phyloP scores from a whole-genome alignment of 1,140 invertebrate genomes.

The Papilio machaon region DNA sequence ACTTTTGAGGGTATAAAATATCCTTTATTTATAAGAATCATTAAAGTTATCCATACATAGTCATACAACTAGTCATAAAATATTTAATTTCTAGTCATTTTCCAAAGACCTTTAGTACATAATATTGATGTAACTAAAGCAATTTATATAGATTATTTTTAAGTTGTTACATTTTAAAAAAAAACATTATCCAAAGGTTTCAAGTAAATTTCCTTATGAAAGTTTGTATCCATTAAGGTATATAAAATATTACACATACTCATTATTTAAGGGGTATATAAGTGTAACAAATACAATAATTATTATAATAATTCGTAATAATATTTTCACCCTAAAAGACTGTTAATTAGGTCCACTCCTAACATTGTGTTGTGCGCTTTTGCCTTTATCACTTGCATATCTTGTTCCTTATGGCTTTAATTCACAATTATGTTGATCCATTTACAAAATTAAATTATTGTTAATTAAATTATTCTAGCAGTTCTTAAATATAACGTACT shows the following conservation, averaged over 20 bases:
- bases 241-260: constrained; percentile 28
- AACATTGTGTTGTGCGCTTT: constrained; percentile 56
- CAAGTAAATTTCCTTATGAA: too few relatives aligned
- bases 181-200: too few relatives aligned
- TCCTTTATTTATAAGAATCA: not conserved
- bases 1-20: constrained; percentile 24
- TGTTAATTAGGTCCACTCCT: constrained; percentile 63
- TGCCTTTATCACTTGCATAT: constrained; percentile 43
- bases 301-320: constrained; percentile 51
- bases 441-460: constrained; percentile 35
- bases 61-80: constrained; percentile 3
- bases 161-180: not conserved
- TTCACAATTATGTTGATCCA: constrained; percentile 35
- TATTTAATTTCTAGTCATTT: constrained; percentile 41
- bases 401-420: constrained; percentile 52
- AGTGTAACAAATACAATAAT: constrained; percentile 53
- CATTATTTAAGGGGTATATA: constrained; percentile 43
- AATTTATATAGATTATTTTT: constrained; percentile 33
- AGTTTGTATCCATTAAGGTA: constrained; percentile 13
- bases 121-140: constrained; percentile 35
- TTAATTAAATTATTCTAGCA: not conserved
- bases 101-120: constrained; percentile 28
- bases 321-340: constrained; percentile 62
- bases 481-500: not conserved
- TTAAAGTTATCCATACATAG: not conserved